phyloP scores from a whole-genome alignment of 2,797 vertebrate genomes.

The Chromis chromis region DNA sequence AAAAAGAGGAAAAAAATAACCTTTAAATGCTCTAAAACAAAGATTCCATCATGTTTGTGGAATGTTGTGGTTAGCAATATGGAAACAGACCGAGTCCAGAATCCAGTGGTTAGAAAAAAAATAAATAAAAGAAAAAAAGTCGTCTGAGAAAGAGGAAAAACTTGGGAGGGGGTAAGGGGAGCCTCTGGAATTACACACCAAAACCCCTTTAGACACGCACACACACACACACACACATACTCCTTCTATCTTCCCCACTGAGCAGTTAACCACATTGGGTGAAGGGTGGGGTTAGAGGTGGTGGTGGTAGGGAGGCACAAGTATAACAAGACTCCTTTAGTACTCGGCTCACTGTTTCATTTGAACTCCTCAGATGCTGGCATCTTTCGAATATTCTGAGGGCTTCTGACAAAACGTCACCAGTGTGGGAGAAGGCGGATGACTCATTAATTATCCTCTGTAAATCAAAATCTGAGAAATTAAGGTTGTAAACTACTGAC shows the following conservation, averaged over 20 bases:
- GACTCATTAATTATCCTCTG: conserved; percentile 42
- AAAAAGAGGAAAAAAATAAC: conserved; percentile 79
- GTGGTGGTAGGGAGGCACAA: conserved; percentile 63
- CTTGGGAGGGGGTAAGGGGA: conserved; percentile 74
- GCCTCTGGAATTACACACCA: conserved; percentile 85
- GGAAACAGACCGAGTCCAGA: conserved; percentile 84
- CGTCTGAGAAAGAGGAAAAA: conserved; percentile 80
- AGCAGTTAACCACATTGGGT: conserved; percentile 78
- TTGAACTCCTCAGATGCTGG: conserved; percentile 54
- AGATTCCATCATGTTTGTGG: conserved; percentile 89
- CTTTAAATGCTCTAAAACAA: conserved; percentile 80
- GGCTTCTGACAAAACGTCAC: conserved; percentile 50
- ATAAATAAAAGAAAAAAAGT: conserved; percentile 80
- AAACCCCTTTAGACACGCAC: conserved; percentile 55
- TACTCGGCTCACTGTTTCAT: conserved; percentile 66
- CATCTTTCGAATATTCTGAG: conserved; percentile 62
- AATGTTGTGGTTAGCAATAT: conserved; percentile 87
- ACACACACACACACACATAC: conserved; percentile 32
- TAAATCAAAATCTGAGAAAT: conserved; percentile 42
- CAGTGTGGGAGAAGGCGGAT: conserved; percentile 19
- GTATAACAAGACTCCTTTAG: conserved; percentile 73
- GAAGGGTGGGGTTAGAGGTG: conserved; percentile 70
- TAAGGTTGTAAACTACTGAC: conserved; percentile 40
- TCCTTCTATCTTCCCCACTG: conserved; percentile 72
- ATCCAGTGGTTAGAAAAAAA: conserved; percentile 83